Evolutionary conservation across 2,888 invertebrate genomes (phyloP).

Genomic region (Drosophila antonietae): DNA sequence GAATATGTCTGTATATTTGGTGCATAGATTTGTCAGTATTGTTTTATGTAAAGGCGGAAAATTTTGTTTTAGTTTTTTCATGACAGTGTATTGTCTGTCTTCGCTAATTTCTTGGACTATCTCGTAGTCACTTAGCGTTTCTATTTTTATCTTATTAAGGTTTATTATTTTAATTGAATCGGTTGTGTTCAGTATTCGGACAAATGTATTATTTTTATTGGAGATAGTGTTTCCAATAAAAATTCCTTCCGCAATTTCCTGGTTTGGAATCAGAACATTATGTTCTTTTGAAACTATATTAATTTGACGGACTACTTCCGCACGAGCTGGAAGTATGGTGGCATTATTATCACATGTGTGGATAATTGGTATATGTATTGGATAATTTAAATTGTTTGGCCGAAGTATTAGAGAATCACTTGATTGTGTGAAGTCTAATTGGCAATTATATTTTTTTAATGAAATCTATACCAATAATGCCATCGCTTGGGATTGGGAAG

Average conservation of each 20-base stretch:
- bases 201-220: background rate
- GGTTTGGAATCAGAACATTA: background rate
- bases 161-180: background rate
- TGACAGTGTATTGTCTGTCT: too few relatives aligned
- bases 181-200: background rate
- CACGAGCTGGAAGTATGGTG: background rate
- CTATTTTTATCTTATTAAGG: background rate
- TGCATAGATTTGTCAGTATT: background rate
- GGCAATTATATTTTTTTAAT: background rate
- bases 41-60: too few relatives aligned
- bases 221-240: background rate
- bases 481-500: too few relatives aligned
- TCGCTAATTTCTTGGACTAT: too few relatives aligned
- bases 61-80: background rate
- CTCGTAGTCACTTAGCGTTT: background rate
- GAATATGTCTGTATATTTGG: background rate
- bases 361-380: background rate
- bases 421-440: background rate
- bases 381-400: background rate
- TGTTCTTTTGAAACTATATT: background rate
- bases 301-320: conserved; percentile 1
- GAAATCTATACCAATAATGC: too few relatives aligned
- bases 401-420: background rate
- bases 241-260: background rate
- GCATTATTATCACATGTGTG: background rate